A percentile compares a stretch with the other conserved stretches of the same genome.
Evolutionary conservation across 1,140 invertebrate genomes (phyloP).

Genomic region (Cylas formicarius): DNA sequence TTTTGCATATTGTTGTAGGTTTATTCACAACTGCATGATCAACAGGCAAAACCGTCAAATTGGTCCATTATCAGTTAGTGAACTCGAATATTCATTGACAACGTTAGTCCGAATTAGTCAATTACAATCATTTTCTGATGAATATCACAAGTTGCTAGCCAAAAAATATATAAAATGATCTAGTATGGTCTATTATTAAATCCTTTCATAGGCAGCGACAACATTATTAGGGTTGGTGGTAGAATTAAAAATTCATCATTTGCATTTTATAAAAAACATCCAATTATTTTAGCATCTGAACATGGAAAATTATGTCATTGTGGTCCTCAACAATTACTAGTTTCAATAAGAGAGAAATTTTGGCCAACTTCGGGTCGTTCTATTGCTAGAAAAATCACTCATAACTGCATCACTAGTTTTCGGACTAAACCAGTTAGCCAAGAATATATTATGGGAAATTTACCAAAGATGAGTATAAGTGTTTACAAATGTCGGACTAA

Average conservation of each 20-base stretch:
- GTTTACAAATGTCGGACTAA: too few relatives aligned
- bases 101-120: constrained; percentile 6
- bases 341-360: constrained; percentile 20
- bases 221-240: constrained; percentile 41
- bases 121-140: constrained; percentile 9
- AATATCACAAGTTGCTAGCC: constrained; percentile 7
- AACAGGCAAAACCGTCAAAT: background rate
- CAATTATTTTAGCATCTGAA: too few relatives aligned
- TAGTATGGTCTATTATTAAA: constrained; percentile 8
- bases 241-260: constrained; percentile 31
- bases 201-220: constrained; percentile 36
- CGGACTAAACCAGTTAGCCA: too few relatives aligned
- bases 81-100: constrained; percentile 8
- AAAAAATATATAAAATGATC: constrained; percentile 6
- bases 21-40: constrained; percentile 1
- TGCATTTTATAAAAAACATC: constrained; percentile 27
- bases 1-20: constrained; percentile 4
- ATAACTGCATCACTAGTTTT: too few relatives aligned
- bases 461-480: too few relatives aligned
- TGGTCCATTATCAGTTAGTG: constrained; percentile 3
- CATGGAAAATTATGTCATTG: constrained; percentile 27
- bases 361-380: constrained; percentile 20
- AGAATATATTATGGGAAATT: too few relatives aligned
- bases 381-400: too few relatives aligned
- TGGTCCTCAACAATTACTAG: constrained; percentile 23